Base-by-base conservation (phyloP, 1,140 invertebrate species). In the Danaus melanippus region DNA sequence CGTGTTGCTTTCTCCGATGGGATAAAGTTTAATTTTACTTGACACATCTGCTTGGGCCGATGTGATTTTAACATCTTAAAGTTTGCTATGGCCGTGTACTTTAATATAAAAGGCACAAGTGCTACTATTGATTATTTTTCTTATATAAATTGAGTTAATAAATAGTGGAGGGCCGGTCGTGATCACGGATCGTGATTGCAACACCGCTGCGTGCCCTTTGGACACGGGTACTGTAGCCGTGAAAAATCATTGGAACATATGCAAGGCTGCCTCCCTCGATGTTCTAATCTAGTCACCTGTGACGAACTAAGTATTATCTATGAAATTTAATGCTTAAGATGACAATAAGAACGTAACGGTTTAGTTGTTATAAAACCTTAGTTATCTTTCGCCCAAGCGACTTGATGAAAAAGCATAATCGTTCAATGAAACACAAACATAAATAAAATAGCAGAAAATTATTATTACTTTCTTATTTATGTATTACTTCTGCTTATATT, bases 241-340 rank as follows among this genome's bases (percentile, higher is more conserved):
- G 83, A 86, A 86, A 84, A 84, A 84, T 83, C 78, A 84, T 75
- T 83, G 72, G 72, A 79, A 83, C 83, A 84, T 83, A 80, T 86
- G 80, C 79, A 80, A 79, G 68, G 66, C 71, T 71, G 69, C 64
- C 69, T 67, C 68, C 64, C 56, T 62, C 69, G 66, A 81, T 73
- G 69, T 74, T 79, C 76, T 84, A 81, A 84, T 84, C 73, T 71
- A 60, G 44, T 17, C 66, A 32, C 21, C 21, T 32, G 6, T 32
- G 21, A 32, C 21, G 21, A 32, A 32, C 21, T 32, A 32, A 32
- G 3, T 15, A 15, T 3, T 15, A 15, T 15, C 1, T 15, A 15
- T 15, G 21, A 32, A 32, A 32, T 32, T 7, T 32, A 32, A 32
- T 32, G 21, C 21, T 32, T 4, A 8, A 7, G 21, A 32, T 7